Percentiles rank a stretch among this genome's conserved stretches.
These are phyloP conservation scores for Latrodectus elegans DNA, from an alignment of 2,888 invertebrate genomes.

Conservation along the genomic window DNA sequence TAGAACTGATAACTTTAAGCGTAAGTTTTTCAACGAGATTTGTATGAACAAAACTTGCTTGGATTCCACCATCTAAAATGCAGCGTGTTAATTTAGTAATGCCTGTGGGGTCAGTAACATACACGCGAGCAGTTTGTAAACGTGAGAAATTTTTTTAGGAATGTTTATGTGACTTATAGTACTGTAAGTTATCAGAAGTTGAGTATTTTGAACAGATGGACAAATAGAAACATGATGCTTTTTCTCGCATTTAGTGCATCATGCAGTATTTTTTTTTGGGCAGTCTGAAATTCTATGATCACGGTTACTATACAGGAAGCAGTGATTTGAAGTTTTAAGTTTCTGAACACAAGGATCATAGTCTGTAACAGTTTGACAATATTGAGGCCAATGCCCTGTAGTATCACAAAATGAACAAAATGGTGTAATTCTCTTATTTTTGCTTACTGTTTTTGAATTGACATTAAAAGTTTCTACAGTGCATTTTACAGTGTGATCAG, in stretches of 20 bases:
- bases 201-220: neutral
- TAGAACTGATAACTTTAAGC: no score
- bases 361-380: neutral
- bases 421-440: no score
- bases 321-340: constrained; percentile 1
- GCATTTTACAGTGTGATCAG: no score
- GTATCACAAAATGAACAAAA: no score
- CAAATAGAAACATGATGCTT: neutral
- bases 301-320: constrained; percentile 1
- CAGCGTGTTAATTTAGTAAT: neutral
- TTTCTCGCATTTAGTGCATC: no score
- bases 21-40: no score
- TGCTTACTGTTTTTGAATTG: no score
- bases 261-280: neutral
- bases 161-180: neutral
- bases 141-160: neutral
- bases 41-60: no score
- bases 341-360: neutral
- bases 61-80: neutral
- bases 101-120: neutral
- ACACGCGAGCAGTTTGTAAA: neutral
- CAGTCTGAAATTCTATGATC: neutral
- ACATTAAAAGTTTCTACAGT: no score
- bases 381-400: neutral
- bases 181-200: neutral